Evolutionary conservation across 2,888 invertebrate genomes (phyloP), one percentile per base, ranked within the genome.

Genomic region (Nomada fucata): DNA sequence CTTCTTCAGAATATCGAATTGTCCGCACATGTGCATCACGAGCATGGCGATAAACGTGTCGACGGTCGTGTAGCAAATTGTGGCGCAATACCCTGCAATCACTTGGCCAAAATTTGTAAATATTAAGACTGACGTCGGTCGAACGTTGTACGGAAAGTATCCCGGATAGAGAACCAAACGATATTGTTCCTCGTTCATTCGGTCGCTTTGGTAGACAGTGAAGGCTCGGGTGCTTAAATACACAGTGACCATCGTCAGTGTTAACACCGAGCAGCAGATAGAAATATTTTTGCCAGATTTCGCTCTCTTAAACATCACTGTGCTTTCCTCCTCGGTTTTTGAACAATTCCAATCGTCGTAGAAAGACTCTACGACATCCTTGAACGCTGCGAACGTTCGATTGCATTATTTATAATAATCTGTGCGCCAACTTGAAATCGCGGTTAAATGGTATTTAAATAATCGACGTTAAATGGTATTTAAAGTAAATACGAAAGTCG

Each of bases 1-100:
- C 10, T 2, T 57, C 9, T 26, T 73, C 18, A 89, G 29, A 29
- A 78, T 83, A 10, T 70, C 26, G 2, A 89, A 82, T 36, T 89
- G 89, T 1, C 85, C 81, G 9, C 87, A 88, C 2, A 74, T 26
- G 53, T 89, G 87, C 36, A 89, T 57, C 0, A 88, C 71, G 9
- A 90, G 18, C 81, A 88, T 89, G 0, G 82, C 83, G 15, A 89
- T 74, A 20, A 89, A 84, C 11, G 84, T 80, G 52, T 88, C 88
- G 0, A 79, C 67, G 5, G 76, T 68, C 0, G 90, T 81, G 50
- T 86, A 89, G 2, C 82, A 67, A 13, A 82, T 64, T 0, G 79
- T 67, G 1, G 74, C 68, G 55, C 76, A 72, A 26, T 79, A 79
- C 10, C 60, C 79, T 0, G 84, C 71, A 0, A 88, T 0, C 0